Base-by-base conservation (phyloP, 2,797 vertebrate species). In the Paramormyrops hopkinsi region DNA sequence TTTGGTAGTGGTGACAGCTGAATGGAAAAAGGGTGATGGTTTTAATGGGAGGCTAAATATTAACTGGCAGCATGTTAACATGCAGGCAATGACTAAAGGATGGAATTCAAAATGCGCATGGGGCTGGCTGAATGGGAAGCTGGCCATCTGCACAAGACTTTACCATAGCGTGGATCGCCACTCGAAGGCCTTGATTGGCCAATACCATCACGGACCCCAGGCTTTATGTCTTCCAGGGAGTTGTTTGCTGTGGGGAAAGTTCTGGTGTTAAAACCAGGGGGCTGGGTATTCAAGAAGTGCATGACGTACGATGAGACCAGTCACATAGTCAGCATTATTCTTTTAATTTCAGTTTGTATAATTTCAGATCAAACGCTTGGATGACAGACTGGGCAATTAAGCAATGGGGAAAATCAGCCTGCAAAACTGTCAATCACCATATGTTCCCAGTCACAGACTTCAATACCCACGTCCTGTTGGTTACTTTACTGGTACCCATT, bases 111-210 rank as follows among this genome's bases (percentile, higher is more conserved):
- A 84, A 87, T 73, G 29, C 17, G 33, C 88, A 84, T 65, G 19
- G 69, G 25, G 56, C 53, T 87, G 62, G 88, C 85, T 89, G 11
- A 33, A 50, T 76, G 88, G 91, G 88, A 91, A n/a, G 33, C 41
- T 90, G 85, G 8, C 86, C 65, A 86, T 25, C 87, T 88, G 59
- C 54, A 91, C 88, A 91, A 90, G 91, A 88, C 62, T 73, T 92
- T 93, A 94, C 92, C 93, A 90, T 92, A 86, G 88, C 90, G 87
- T 41, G 17, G 90, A 22, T 93, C 91, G 73, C 92, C 92, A 41
- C 29, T 11, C 11, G 59, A 88, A 88, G 92, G 48, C 87, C 89
- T 65, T 3, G 85, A 90, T 6, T 12, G 90, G 86, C 90, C 48
- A 22, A 88, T 90, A 62, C 89, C 91, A 2, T 86, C 90, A 22